Percentiles rank a stretch among this genome's conserved stretches.
Conservation (phyloP, 2,888 invertebrate genomes). For the Drosophila affinis region DNA sequence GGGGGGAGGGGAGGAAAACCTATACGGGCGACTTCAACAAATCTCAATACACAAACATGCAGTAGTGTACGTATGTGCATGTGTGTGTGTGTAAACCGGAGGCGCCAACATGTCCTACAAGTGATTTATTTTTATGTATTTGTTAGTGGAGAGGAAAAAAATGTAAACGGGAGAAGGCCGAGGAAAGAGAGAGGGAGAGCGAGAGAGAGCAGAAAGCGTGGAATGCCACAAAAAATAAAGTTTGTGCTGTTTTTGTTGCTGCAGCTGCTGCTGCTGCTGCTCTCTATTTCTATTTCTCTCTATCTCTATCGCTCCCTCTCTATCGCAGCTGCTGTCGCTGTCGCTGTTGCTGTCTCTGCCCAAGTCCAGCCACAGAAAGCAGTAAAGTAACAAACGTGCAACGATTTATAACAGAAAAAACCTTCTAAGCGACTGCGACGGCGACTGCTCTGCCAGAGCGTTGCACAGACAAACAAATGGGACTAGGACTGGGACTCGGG, state of each 20-base stretch:
- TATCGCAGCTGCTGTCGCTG: conserved; percentile 17
- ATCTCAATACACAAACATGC: conserved; percentile 66
- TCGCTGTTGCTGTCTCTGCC: conserved; percentile 17
- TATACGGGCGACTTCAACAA: conserved; percentile 68
- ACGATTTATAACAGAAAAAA: conserved; percentile 67
- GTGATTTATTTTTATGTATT: conserved; percentile 82
- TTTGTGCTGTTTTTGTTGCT: conserved; percentile 46
- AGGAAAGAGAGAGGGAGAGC: conserved; percentile 6
- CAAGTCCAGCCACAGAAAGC: conserved; percentile 35
- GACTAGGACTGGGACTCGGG: not conserved
- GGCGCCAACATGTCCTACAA: conserved; percentile 83
- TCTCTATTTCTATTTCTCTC: too few relatives aligned
- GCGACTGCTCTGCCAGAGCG: not conserved
- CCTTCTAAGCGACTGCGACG: conserved; percentile 40
- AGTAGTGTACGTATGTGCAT: conserved; percentile 7
- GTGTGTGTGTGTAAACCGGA: conserved; percentile 63
- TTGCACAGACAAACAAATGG: conserved; percentile 33
- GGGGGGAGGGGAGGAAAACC: conserved; percentile 31
- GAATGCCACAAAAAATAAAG: conserved; percentile 70
- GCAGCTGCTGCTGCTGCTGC: conserved; percentile 27
- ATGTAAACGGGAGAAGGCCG: conserved; percentile 41
- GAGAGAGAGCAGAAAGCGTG: conserved; percentile 33
- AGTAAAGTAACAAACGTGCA: conserved; percentile 64
- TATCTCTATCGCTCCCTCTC: too few relatives aligned
- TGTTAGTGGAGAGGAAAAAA: conserved; percentile 61